Evolutionary conservation across 2,888 invertebrate species (phyloP).

Genomic region (Nowickia ferox): DNA sequence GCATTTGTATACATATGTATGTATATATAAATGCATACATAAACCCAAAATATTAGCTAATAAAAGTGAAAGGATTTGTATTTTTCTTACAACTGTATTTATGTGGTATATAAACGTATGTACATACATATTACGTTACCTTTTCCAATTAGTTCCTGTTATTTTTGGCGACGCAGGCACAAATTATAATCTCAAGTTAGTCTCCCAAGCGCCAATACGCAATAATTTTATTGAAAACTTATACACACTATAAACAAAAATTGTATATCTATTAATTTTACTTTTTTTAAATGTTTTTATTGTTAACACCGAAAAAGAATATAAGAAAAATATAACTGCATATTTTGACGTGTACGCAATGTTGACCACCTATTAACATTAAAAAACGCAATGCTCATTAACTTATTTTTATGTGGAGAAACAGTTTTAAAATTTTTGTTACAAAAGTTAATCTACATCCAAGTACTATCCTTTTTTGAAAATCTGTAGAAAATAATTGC

Average conservation of each 20-base stretch:
- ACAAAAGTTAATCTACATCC: no score
- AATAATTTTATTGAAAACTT: background rate
- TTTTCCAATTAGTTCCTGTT: slow-evolving; percentile 28
- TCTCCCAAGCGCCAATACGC: background rate
- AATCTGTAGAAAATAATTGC: no score
- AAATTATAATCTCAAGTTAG: background rate
- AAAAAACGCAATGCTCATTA: background rate
- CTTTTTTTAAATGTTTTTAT: slow-evolving; percentile 27
- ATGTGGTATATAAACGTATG: background rate
- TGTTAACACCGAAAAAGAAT: slow-evolving; percentile 51
- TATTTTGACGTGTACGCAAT: slow-evolving; percentile 58
- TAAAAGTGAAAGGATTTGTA: slow-evolving; percentile 57
- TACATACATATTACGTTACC: slow-evolving; percentile 21
- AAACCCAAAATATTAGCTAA: background rate
- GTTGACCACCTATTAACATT: background rate
- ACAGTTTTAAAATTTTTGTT: no score
- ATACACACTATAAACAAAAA: slow-evolving; percentile 15
- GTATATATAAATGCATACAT: background rate
- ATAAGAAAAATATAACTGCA: slow-evolving; percentile 52
- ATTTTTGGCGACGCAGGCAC: slow-evolving; percentile 54
- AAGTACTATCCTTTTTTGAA: no score
- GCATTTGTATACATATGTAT: background rate
- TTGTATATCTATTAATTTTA: slow-evolving; percentile 47
- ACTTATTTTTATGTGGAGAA: no score
- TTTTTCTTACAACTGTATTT: background rate